Percentiles rank a stretch among this genome's conserved stretches.
phyloP scores from a whole-genome alignment of 2,113 vertebrate genomes.

The Atractosteus spatula region DNA sequence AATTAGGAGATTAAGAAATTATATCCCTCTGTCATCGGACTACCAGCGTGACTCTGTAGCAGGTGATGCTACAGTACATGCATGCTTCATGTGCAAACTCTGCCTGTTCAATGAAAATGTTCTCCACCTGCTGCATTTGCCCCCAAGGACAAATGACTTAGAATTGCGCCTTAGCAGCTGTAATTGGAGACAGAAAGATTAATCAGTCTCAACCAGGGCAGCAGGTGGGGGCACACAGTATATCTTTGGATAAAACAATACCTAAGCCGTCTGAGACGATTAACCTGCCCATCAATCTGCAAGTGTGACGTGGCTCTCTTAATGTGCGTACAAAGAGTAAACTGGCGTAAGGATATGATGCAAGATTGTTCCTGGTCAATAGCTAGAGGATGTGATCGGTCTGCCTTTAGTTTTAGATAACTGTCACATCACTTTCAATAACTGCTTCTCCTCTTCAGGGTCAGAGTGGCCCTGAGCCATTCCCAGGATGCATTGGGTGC shows the following conservation, averaged over 20 bases:
- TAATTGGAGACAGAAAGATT: constrained; percentile 8
- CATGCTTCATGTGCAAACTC: constrained; percentile 24
- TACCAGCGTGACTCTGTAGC: constrained; percentile 36
- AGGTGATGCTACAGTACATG: constrained; percentile 16
- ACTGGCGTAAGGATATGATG: too few species aligned
- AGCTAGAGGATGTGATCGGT: too few species aligned
- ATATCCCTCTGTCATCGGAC: constrained; percentile 39
- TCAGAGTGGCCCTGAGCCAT: too few species aligned
- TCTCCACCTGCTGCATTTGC: constrained; percentile 14
- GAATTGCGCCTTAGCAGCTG: constrained; percentile 13
- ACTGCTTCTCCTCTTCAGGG: too few species aligned
- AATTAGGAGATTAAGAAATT: constrained; percentile 34
- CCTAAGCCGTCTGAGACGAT: constrained; percentile 21
- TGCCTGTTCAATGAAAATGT: constrained; percentile 28
- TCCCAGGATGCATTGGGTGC: too few species aligned
- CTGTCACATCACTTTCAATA: too few species aligned
- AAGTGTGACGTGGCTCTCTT: not conserved
- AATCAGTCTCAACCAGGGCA: constrained; percentile 12
- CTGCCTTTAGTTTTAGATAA: too few species aligned
- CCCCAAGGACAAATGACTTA: constrained; percentile 7
- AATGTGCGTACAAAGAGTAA: too few species aligned
- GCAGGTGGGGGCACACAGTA: constrained; percentile 8
- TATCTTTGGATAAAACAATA: constrained; percentile 30
- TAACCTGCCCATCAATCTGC: constrained; percentile 30
- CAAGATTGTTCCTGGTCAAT: too few species aligned